Percentiles rank a stretch among this genome's conserved stretches.
phyloP scores from a whole-genome alignment of 2,113 vertebrate species.

The Microtus ochrogaster region DNA sequence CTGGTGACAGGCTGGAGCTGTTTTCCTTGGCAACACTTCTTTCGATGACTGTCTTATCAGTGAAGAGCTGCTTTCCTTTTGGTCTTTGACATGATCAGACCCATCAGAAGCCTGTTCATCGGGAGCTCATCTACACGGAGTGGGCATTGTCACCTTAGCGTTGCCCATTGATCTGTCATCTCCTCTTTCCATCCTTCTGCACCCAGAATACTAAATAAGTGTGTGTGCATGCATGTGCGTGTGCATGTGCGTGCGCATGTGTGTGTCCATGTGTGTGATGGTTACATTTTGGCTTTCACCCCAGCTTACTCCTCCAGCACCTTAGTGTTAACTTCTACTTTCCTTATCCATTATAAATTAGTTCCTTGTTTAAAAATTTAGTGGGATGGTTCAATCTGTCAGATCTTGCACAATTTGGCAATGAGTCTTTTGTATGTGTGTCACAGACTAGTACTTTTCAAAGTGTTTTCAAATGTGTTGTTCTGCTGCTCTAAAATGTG shows the following conservation, averaged over 20 bases:
- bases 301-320: slow-evolving; percentile 37
- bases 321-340: slow-evolving; percentile 37
- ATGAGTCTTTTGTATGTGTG: background rate
- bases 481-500: slow-evolving; percentile 39
- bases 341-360: slow-evolving; percentile 78
- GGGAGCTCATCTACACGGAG: background rate
- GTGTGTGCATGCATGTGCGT: background rate
- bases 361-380: slow-evolving; percentile 74
- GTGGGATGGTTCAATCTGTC: slow-evolving; percentile 16
- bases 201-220: background rate
- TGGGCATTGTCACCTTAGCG: background rate
- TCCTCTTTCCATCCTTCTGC: background rate
- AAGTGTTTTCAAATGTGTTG: slow-evolving; percentile 64
- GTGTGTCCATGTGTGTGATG: too few species aligned
- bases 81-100: background rate
- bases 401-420: slow-evolving; percentile 33
- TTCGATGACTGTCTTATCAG: background rate
- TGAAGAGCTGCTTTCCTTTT: slow-evolving; percentile 41
- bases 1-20: background rate
- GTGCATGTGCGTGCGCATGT: background rate
- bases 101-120: background rate
- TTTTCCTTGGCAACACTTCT: slow-evolving; percentile 63
- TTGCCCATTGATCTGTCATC: background rate
- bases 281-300: background rate
- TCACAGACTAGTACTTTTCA: background rate